Evolutionary conservation across 2,888 invertebrate species (phyloP), one percentile per base, ranked within the genome.

Genomic region (Ormyrus thymus): DNA sequence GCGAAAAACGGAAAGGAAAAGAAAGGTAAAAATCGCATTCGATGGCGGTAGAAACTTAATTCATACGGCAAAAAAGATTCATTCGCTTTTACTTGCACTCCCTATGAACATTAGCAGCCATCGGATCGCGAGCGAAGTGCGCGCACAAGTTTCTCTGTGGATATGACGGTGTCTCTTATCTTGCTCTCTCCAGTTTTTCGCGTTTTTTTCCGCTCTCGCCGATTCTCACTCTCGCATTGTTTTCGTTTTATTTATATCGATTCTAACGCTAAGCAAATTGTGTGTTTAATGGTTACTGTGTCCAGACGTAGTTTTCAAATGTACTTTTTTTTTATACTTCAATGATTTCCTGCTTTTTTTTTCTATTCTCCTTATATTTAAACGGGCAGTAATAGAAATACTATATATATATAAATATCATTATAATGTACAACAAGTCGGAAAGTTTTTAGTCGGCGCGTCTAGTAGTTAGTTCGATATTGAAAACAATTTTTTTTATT

Each of bases 301-400:
- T 82, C 79, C 83, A 82, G 83, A 84, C 75, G 80, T 85, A 83
- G 73, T 84, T 83, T 58, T 76, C 83, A 83, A 74, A 55, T 62
- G 51, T 56, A n/a, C 13, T 43, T 15, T 79, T 79, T 80, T 83
- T 45, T n/a, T 69, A 9, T 13, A 29, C 79, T 83, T 82, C 62
- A 56, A 48, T 62, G 62, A 55, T 62, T 29, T 29, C 29, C 29
- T 29, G 29, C 9, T 58, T 66, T 43, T 10, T 45, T 65, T 7
- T 59, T 50, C 9, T 50, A 45, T 13, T 45, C 48, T 7, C 29
- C 81, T 84, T 83, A 84, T 82, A 82, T 81, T 83, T 84, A 82
- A 84, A 86, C 84, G 83, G 83, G 84, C 84, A 85, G 83, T 83
- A 83, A 82, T 85, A 82, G 84, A 85, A 84, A 83, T 78, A 76